Percentiles rank a stretch among this genome's conserved stretches.
These are phyloP conservation scores for Pangasius larnaudii DNA, from an alignment of 2,797 vertebrate species.

Conservation along the genomic window DNA sequence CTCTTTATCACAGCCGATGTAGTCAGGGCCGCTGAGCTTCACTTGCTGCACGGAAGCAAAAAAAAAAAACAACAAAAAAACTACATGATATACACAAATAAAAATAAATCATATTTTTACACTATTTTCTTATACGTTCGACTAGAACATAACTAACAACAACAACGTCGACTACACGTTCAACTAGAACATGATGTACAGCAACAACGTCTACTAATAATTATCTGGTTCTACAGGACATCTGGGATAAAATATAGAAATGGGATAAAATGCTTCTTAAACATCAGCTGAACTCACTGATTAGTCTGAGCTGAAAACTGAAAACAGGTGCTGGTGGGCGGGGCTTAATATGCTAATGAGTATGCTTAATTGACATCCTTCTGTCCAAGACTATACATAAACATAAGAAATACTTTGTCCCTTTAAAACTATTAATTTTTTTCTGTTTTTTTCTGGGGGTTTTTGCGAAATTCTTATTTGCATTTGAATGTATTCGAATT, in stretches of 20 bases:
- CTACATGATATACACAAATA: neutral
- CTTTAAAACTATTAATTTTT: neutral
- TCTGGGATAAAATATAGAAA: neutral
- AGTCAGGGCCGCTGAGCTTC: constrained; percentile 91
- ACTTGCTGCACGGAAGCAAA: constrained; percentile 79
- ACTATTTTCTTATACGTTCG: neutral
- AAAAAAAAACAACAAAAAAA: neutral
- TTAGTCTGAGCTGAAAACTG: neutral
- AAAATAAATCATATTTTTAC: neutral
- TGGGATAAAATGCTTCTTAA: neutral
- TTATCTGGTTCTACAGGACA: neutral
- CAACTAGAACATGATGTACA: neutral
- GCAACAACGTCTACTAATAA: neutral
- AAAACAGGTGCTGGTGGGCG: neutral
- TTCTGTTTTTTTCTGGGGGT: neutral
- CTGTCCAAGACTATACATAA: neutral
- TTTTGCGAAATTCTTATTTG: too few relatives aligned
- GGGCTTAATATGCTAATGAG: constrained; percentile 13
- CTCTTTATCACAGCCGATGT: constrained; percentile 82
- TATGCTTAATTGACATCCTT: neutral
- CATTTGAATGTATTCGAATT: neutral
- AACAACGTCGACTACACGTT: neutral
- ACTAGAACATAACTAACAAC: neutral
- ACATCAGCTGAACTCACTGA: neutral
- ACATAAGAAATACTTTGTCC: neutral